Conservation (phyloP, 1,140 invertebrate genomes). For the Lasioglossum baleicum region DNA sequence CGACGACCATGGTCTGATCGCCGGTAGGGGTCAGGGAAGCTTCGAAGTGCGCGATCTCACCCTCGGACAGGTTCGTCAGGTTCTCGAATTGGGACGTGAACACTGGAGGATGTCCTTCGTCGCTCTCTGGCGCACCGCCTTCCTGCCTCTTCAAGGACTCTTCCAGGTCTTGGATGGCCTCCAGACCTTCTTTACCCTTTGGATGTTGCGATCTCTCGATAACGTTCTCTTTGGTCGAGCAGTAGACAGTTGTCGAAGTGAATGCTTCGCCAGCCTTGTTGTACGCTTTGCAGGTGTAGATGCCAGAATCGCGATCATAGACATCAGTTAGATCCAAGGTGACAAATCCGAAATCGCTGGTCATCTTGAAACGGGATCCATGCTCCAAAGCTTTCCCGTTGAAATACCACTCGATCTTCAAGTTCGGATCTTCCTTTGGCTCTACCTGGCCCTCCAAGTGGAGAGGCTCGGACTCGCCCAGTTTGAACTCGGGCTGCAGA, state of each 20-base stretch:
- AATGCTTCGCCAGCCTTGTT: constrained; percentile 94
- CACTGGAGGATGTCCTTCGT: constrained; percentile 90
- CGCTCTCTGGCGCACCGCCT: constrained; percentile 84
- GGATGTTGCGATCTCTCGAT: constrained; percentile 95
- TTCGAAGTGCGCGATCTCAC: constrained; percentile 96
- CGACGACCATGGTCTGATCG: constrained; percentile 97
- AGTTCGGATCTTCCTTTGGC: constrained; percentile 97
- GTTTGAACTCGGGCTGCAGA: constrained; percentile 88
- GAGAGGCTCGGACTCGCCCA: constrained; percentile 94
- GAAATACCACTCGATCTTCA: constrained; percentile 97
- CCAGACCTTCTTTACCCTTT: constrained; percentile 93
- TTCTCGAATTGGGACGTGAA: constrained; percentile 94
- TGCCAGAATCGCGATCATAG: constrained; percentile 95
- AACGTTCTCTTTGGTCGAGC: constrained; percentile 89
- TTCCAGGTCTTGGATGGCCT: constrained; percentile 94
- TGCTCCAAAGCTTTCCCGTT: constrained; percentile 93
- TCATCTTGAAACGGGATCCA: constrained; percentile 92
- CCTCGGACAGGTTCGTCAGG: constrained; percentile 90
- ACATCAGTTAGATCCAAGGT: constrained; percentile 93
- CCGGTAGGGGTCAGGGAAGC: constrained; percentile 95
- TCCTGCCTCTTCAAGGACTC: constrained; percentile 89
- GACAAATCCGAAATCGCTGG: constrained; percentile 95
- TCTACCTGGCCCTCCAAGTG: constrained; percentile 96
- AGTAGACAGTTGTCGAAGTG: constrained; percentile 93
- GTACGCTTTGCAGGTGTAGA: constrained; percentile 94